phyloP scores from a whole-genome alignment of 2,888 invertebrate species.

The Dicroscelio sp. region DNA sequence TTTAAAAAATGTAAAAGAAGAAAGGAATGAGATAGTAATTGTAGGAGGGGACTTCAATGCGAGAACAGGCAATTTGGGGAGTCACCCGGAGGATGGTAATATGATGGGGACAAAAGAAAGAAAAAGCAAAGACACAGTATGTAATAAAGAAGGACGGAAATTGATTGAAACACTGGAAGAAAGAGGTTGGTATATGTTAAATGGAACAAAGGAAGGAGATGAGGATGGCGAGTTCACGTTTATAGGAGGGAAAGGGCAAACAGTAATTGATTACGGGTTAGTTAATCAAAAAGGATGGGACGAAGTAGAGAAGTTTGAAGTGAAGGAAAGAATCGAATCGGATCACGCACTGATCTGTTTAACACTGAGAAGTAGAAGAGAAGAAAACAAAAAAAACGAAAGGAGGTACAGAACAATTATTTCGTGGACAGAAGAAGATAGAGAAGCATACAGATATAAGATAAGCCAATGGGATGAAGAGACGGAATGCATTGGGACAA shows the following conservation, averaged over 20 bases:
- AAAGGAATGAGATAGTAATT: not conserved
- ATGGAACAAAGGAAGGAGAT: conserved; percentile 5
- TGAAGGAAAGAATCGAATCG: not conserved
- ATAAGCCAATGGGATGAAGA: not conserved
- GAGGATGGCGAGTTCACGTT: conserved; percentile 13
- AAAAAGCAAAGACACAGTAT: not conserved
- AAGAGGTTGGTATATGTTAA: conserved; percentile 1
- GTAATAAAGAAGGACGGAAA: conserved; percentile 7
- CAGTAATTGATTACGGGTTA: conserved; percentile 14
- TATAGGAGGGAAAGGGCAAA: conserved; percentile 2
- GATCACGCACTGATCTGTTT: not conserved
- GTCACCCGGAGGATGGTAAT: not conserved
- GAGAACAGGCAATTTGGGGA: not conserved
- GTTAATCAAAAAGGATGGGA: conserved; percentile 8
- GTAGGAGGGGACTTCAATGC: conserved; percentile 30
- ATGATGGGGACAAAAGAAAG: not conserved
- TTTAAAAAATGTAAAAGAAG: not conserved
- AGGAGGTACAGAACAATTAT: not conserved
- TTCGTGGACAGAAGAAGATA: not conserved
- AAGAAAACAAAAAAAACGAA: conserved; percentile 27
- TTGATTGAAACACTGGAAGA: not conserved
- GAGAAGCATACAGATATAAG: not conserved
- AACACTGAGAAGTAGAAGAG: conserved; percentile 7
- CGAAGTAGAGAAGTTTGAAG: not conserved
- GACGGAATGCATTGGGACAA: not conserved